A percentile compares a stretch with the other conserved stretches of the same genome.
These are phyloP conservation scores for Aspidiotus destructor DNA, from an alignment of 2,888 invertebrate genomes.

Conservation along the genomic window DNA sequence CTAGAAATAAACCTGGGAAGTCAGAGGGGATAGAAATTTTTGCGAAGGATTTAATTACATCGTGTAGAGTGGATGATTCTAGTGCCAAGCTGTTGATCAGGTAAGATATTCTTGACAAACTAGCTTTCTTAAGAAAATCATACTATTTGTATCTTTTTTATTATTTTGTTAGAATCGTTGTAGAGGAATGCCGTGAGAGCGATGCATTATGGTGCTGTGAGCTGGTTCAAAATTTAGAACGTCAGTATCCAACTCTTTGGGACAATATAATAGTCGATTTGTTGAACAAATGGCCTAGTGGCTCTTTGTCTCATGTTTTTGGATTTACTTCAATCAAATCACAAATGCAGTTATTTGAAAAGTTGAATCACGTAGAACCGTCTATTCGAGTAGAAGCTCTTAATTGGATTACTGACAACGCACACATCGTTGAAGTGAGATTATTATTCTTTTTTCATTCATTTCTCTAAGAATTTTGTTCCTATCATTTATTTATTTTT, in stretches of 20 bases:
- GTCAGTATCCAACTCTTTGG: constrained; percentile 59
- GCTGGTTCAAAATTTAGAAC: constrained; percentile 54
- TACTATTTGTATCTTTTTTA: constrained; percentile 2
- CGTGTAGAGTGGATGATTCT: constrained; percentile 28
- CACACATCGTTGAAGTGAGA: constrained; percentile 51
- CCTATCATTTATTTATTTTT: background rate
- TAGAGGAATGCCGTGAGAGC: constrained; percentile 2
- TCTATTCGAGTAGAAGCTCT: constrained; percentile 58
- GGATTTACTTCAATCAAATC: constrained; percentile 28
- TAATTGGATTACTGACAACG: constrained; percentile 51
- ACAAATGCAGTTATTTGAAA: constrained; percentile 38
- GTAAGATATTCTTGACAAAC: constrained; percentile 9
- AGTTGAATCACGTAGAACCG: constrained; percentile 60
- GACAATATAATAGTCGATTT: constrained; percentile 50
- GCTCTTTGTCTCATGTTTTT: constrained; percentile 18
- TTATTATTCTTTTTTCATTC: constrained; percentile 40
- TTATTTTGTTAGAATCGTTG: constrained; percentile 9
- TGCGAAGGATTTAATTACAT: constrained; percentile 7
- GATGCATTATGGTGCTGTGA: constrained; percentile 35
- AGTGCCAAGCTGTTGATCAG: constrained; percentile 32
- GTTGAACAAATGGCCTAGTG: constrained; percentile 3
- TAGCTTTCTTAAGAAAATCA: background rate
- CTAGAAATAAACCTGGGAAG: constrained; percentile 16
- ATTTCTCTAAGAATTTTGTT: background rate
- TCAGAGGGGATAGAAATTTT: constrained; percentile 19